Conservation (phyloP, 2,113 vertebrate genomes). For the Esox niger region DNA sequence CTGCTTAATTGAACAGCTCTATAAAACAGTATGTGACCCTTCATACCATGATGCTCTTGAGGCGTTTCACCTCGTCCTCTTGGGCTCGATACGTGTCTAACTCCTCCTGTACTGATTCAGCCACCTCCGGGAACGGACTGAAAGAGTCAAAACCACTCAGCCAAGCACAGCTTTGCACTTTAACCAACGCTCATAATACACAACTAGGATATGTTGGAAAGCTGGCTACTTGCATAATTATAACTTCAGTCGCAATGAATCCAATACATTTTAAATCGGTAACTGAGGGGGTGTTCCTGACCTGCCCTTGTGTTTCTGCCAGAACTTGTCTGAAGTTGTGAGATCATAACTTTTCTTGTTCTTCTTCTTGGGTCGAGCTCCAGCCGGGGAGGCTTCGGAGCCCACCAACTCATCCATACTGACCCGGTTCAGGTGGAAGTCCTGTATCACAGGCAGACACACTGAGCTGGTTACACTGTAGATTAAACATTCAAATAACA, state of each 20-base stretch:
- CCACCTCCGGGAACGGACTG: slow-evolving; percentile 97
- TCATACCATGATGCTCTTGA: slow-evolving; percentile 97
- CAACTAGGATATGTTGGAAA: not conserved
- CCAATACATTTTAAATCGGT: not conserved
- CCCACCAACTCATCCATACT: slow-evolving; percentile 85
- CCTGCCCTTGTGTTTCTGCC: slow-evolving; percentile 99
- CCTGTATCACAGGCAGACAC: slow-evolving; percentile 68
- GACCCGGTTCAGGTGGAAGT: slow-evolving; percentile 94
- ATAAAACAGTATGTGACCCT: not conserved
- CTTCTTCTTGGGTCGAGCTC: slow-evolving; percentile 96
- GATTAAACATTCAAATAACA: too few species aligned
- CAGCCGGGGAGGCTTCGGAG: slow-evolving; percentile 82
- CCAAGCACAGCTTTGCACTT: not conserved
- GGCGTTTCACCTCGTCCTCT: slow-evolving; percentile 94
- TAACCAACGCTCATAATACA: not conserved
- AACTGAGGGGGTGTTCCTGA: slow-evolving; percentile 37
- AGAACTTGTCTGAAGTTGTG: slow-evolving; percentile 90
- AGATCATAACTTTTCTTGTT: slow-evolving; percentile 93
- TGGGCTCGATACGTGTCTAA: slow-evolving; percentile 91
- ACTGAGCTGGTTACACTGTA: too few species aligned
- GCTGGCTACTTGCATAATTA: not conserved
- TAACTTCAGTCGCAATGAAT: not conserved
- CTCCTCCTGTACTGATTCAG: slow-evolving; percentile 94
- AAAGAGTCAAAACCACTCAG: slow-evolving; percentile 1
- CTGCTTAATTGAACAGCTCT: not conserved